Percentiles rank a stretch among this genome's conserved stretches.
These are phyloP conservation scores for Pseudorhombus dupliciocellatus DNA, from an alignment of 2,113 vertebrate genomes.

Conservation along the genomic window DNA sequence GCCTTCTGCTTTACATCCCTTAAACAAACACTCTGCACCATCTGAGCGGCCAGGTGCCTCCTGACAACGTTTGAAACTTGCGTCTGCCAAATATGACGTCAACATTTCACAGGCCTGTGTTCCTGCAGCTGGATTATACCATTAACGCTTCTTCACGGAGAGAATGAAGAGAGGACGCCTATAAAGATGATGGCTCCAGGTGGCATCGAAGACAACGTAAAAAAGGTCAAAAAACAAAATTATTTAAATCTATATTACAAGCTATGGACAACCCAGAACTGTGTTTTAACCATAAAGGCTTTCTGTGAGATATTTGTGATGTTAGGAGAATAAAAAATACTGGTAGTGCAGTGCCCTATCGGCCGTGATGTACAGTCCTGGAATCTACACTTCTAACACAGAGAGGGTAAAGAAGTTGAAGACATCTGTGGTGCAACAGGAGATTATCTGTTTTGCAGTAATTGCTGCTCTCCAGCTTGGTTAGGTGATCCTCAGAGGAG, in stretches of 20 bases:
- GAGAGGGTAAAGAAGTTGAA: not conserved
- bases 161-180: not conserved
- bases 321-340: too few species aligned
- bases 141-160: not conserved
- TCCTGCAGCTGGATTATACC: conserved; percentile 5
- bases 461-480: conserved; percentile 31
- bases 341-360: not conserved
- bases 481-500: conserved; percentile 49
- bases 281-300: too few species aligned
- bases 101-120: conserved; percentile 42
- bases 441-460: conserved; percentile 38
- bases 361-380: not conserved
- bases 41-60: conserved; percentile 2
- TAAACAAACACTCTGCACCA: conserved; percentile 11
- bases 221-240: too few species aligned
- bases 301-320: too few species aligned
- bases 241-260: too few species aligned
- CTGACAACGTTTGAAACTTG: conserved; percentile 5
- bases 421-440: conserved; percentile 10
- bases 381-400: not conserved
- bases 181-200: too few species aligned
- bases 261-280: too few species aligned
- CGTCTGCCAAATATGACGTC: conserved; percentile 51
- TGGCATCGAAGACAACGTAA: too few species aligned
- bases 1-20: not conserved